Percentiles rank a stretch among this genome's conserved stretches.
These are phyloP conservation scores for Hermaeophaga mercurialis DNA, from an alignment of 2,888 invertebrate species.

Conservation along the genomic window DNA sequence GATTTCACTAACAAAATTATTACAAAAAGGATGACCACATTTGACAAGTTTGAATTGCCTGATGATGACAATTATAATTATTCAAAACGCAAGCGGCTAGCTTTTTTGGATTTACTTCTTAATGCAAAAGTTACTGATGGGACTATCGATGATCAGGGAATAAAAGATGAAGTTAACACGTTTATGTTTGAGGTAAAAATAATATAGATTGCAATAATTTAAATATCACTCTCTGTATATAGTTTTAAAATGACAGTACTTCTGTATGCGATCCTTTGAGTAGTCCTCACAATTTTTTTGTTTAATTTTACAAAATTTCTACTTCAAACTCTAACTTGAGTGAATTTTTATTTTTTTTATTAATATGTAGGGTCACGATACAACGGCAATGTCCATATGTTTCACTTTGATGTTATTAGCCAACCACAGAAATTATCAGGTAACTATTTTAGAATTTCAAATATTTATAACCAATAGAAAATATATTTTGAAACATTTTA, in stretches of 20 bases:
- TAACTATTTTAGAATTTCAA: conserved; percentile 30
- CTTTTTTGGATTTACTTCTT: conserved; percentile 45
- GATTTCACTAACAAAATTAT: conserved; percentile 45
- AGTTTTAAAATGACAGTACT: too few species aligned
- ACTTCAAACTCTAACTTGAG: too few species aligned
- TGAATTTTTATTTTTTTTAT: neutral
- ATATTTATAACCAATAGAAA: too few species aligned
- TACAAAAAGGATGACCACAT: conserved; percentile 31
- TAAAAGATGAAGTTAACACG: conserved; percentile 68
- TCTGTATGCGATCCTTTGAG: too few species aligned
- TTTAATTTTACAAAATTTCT: too few species aligned
- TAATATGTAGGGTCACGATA: conserved; percentile 46
- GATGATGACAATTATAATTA: conserved; percentile 48
- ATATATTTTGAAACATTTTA: too few species aligned
- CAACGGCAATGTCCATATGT: conserved; percentile 40
- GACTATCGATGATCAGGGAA: conserved; percentile 53
- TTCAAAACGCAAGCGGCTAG: conserved; percentile 54
- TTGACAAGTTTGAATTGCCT: conserved; percentile 30
- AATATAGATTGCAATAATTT: too few species aligned
- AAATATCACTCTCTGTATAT: too few species aligned
- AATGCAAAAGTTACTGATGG: conserved; percentile 39
- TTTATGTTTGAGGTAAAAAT: conserved; percentile 60
- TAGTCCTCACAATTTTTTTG: too few species aligned
- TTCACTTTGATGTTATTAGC: conserved; percentile 42
- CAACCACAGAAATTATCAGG: conserved; percentile 40